These are phyloP conservation scores for Rhagium mordax DNA, from an alignment of 2,888 invertebrate genomes.

Conservation along the genomic window DNA sequence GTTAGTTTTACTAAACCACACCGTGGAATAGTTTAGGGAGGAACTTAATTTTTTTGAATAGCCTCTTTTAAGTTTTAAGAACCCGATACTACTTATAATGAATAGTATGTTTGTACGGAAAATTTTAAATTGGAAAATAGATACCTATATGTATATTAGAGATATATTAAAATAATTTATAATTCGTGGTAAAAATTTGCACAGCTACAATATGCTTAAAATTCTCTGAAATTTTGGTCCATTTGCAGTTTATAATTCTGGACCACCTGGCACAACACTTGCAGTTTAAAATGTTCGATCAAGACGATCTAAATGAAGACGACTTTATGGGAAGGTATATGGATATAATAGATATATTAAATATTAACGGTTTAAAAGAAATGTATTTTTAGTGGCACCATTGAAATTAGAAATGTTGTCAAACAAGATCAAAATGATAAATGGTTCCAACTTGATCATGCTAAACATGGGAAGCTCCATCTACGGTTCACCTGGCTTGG, in stretches of 20 bases:
- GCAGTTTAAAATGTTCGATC: slow-evolving; percentile 61
- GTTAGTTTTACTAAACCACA: slow-evolving; percentile 71
- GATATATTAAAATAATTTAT: too few species aligned
- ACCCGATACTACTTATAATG: too few species aligned
- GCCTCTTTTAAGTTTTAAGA: too few species aligned
- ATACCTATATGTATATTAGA: too few species aligned
- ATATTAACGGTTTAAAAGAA: background rate
- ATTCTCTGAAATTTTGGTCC: too few species aligned
- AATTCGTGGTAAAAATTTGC: too few species aligned
- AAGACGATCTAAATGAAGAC: slow-evolving; percentile 61
- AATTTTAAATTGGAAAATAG: too few species aligned
- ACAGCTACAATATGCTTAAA: too few species aligned
- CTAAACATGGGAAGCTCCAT: slow-evolving; percentile 93
- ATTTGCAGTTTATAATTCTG: slow-evolving; percentile 61
- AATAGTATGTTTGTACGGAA: too few species aligned
- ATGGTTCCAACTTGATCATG: slow-evolving; percentile 86
- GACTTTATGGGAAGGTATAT: slow-evolving; percentile 61
- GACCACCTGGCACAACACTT: slow-evolving; percentile 61
- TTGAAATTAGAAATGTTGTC: slow-evolving; percentile 57
- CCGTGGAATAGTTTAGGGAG: too few species aligned
- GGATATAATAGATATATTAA: background rate
- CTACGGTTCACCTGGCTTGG: slow-evolving; percentile 91
- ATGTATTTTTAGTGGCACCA: slow-evolving; percentile 77
- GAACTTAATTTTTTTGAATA: too few species aligned
- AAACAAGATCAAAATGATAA: slow-evolving; percentile 59